phyloP scores from a whole-genome alignment of 2,888 invertebrate species.

The Aquatica leii region DNA sequence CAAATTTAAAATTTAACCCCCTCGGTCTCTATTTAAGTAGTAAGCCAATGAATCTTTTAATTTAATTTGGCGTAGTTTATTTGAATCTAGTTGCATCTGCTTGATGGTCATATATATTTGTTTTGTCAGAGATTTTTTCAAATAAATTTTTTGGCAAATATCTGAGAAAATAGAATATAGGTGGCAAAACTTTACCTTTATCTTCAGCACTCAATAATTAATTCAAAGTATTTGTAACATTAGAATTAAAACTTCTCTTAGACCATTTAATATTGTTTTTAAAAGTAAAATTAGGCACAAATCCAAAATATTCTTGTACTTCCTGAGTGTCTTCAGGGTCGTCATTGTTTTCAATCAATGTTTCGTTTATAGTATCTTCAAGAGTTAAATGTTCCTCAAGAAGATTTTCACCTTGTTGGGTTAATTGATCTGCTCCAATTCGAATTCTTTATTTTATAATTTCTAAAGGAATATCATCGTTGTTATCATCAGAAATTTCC shows the following conservation, averaged over 20 bases:
- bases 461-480: neutral
- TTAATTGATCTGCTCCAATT: conserved; percentile 3
- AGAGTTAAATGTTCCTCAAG: neutral
- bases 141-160: neutral
- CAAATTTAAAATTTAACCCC: too few species aligned
- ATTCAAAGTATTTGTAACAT: too few species aligned
- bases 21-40: too few species aligned
- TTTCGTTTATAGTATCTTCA: neutral
- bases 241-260: neutral
- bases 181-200: neutral
- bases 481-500: too few species aligned
- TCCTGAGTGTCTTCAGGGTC: neutral
- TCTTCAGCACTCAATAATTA: neutral
- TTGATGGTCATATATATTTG: neutral
- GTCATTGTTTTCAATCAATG: neutral
- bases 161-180: neutral
- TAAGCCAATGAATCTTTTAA: too few species aligned
- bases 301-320: neutral
- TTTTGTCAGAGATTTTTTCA: neutral
- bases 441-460: neutral
- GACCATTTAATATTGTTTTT: conserved; percentile 14
- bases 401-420: neutral
- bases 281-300: conserved; percentile 7
- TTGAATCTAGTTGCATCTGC: neutral
- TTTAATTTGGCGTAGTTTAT: neutral